Conservation (phyloP, 2,888 invertebrate species). For the Limnephilus auricula region DNA sequence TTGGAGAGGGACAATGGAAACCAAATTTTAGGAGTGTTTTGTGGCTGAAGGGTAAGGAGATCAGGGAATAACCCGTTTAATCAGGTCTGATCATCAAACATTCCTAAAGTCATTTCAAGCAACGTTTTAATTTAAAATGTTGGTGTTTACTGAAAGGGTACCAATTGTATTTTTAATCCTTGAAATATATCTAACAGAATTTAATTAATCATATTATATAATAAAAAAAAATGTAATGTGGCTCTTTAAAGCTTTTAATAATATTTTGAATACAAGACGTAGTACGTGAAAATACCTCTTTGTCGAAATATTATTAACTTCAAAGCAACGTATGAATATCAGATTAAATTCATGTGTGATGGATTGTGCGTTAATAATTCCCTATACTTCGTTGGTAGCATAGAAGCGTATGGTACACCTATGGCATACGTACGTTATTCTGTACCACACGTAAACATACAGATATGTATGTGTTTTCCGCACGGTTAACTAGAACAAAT, state of each 20-base stretch:
- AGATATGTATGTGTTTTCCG: background rate
- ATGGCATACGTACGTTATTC: background rate
- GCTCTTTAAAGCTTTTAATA: background rate
- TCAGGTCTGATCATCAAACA: background rate
- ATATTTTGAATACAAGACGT: background rate
- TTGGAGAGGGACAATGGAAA: background rate
- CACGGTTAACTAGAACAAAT: background rate
- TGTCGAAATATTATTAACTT: constrained; percentile 38
- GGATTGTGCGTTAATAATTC: constrained; percentile 49
- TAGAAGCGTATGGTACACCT: background rate
- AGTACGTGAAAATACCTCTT: background rate
- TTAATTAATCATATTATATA: background rate
- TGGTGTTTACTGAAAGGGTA: background rate
- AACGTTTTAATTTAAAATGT: background rate
- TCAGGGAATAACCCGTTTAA: background rate
- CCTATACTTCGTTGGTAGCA: constrained; percentile 45
- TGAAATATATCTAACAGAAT: background rate
- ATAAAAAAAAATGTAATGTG: background rate
- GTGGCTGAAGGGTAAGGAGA: background rate
- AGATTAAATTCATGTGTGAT: constrained; percentile 38
- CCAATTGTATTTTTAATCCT: background rate
- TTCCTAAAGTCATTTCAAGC: background rate
- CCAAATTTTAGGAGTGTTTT: background rate
- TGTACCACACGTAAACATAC: background rate
- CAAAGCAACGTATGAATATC: constrained; percentile 42